Base-by-base conservation (phyloP, 2,888 invertebrate species). In the Pachycephus smyrnensis region DNA sequence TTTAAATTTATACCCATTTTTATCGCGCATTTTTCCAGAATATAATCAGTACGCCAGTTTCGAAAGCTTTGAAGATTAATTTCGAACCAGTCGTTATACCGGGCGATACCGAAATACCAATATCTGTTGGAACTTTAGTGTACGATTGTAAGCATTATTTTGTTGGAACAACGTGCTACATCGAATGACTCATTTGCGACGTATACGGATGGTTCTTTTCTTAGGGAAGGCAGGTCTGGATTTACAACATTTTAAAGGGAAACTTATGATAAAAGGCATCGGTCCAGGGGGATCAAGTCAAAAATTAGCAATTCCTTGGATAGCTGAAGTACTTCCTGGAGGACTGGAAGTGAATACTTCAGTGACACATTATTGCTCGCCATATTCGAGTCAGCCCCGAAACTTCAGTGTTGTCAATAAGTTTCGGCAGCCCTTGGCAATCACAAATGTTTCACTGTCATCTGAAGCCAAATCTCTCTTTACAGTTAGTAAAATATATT, bases 371-470 rank as follows among this genome's bases (percentile, higher is more conserved):
- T 94, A 91, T 71, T 91, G 91, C 82, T 89, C 90, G 73, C 90
- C 90, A 12, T 89, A 89, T 77, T 89, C 89, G 40, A 89, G 87
- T 82, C 90, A 90, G 80, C 88, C 90, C 81, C 92, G 95, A 80
- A 92, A 93, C 84, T 92, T 96, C 83, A 92, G 93, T 76, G 93
- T 96, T 80, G 94, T 94, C 77, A 97, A 97, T 92, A 94, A 94
- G 85, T 97, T 96, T 90, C 93, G 94, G 86, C 93, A 94, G 84
- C 94, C 96, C 12, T 90, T 97, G 79, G 95, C 95, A 80, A 92
- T 97, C 82, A 94, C 95, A 81, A 96, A 96, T 90, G 93, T 96
- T 73, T 94, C 94, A 12, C 91, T 97, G 83, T 93, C 94, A 11
- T 89, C 92, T 31, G 94, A 95, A 79, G 94, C 94, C 75, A 92